phyloP scores from a whole-genome alignment of 2,113 vertebrate species.

The Aramus guarauna region DNA sequence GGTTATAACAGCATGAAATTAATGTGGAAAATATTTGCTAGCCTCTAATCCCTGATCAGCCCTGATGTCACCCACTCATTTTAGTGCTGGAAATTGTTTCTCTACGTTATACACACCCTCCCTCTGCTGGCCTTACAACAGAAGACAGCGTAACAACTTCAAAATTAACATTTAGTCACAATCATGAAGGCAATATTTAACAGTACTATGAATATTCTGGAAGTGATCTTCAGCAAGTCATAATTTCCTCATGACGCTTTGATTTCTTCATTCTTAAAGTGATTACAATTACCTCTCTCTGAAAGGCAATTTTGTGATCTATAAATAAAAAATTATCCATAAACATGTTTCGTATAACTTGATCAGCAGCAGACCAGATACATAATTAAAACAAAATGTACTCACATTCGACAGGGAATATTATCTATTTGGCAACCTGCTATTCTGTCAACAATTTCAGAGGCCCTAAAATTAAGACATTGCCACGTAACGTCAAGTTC shows the following conservation, averaged over 20 bases:
- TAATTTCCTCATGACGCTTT: background rate
- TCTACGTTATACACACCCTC: background rate
- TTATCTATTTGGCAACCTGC: background rate
- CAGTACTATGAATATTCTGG: background rate
- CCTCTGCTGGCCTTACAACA: slow-evolving; percentile 26
- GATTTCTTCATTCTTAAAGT: background rate
- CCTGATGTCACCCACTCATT: background rate
- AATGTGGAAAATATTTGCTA: background rate
- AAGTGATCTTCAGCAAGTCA: background rate
- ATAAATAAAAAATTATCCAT: background rate
- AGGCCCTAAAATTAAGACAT: background rate
- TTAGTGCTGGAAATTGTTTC: background rate
- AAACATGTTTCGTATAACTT: background rate
- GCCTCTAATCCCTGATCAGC: background rate
- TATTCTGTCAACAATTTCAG: background rate
- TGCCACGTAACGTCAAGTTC: background rate
- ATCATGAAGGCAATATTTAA: background rate
- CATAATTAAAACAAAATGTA: background rate
- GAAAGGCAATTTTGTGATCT: background rate
- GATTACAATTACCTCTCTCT: background rate
- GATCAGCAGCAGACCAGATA: background rate
- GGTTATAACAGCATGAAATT: slow-evolving; percentile 20
- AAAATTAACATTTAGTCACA: background rate
- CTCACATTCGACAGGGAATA: background rate
- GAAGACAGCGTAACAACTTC: background rate